Conservation (phyloP, 1,140 invertebrate genomes). For the Magallana gigas region DNA sequence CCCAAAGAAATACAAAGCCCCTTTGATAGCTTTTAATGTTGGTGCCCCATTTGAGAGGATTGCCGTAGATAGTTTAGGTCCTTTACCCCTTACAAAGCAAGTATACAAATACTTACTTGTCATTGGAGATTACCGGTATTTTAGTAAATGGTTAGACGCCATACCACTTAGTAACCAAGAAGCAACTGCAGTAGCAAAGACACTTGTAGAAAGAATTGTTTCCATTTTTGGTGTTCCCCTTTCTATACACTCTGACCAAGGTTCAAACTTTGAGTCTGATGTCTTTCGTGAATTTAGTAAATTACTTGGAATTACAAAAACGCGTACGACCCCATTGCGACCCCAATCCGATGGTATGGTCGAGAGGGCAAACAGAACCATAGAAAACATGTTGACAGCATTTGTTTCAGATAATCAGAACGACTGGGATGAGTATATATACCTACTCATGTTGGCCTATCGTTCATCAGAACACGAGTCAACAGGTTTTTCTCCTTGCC, state of each 20-base stretch:
- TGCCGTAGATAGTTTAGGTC: slow-evolving; percentile 45
- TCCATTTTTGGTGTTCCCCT: slow-evolving; percentile 54
- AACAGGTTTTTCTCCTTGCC: slow-evolving; percentile 38
- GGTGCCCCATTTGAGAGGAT: slow-evolving; percentile 45
- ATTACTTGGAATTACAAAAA: slow-evolving; percentile 52
- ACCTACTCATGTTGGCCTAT: slow-evolving; percentile 47
- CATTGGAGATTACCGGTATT: slow-evolving; percentile 50
- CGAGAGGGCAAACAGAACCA: slow-evolving; percentile 57
- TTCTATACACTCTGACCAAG: slow-evolving; percentile 54
- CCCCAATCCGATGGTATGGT: slow-evolving; percentile 59
- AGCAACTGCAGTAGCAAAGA: slow-evolving; percentile 58
- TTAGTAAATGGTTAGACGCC: slow-evolving; percentile 49
- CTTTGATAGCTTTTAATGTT: slow-evolving; percentile 39
- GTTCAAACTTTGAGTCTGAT: slow-evolving; percentile 51
- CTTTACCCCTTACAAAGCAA: slow-evolving; percentile 28
- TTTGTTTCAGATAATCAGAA: slow-evolving; percentile 46
- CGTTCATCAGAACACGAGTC: slow-evolving; percentile 44
- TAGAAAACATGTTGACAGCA: slow-evolving; percentile 45
- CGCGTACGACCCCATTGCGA: slow-evolving; percentile 52
- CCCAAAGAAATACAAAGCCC: slow-evolving; percentile 17
- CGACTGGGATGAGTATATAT: slow-evolving; percentile 56
- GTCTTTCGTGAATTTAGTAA: slow-evolving; percentile 50
- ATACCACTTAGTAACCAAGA: slow-evolving; percentile 44
- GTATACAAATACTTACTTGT: slow-evolving; percentile 40
- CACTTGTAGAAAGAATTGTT: slow-evolving; percentile 66